Evolutionary conservation across 2,113 vertebrate species (phyloP).

Genomic region (Sardina pilchardus): DNA sequence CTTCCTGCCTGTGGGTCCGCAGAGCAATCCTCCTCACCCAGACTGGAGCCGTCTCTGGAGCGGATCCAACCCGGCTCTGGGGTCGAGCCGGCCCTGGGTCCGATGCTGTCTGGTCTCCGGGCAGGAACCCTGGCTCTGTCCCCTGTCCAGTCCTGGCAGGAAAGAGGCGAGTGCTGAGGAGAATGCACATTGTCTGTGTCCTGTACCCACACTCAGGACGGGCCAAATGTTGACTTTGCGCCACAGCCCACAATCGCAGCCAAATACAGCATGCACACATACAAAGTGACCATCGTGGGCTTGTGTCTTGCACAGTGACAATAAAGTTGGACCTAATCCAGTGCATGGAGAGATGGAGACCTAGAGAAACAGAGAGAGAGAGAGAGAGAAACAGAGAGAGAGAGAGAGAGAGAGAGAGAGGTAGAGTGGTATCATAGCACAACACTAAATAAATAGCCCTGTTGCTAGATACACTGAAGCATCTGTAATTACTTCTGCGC

Average conservation of each 20-base stretch:
- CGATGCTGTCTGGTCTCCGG: background rate
- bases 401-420: background rate
- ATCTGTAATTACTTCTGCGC: constrained; percentile 20
- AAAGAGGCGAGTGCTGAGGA: background rate
- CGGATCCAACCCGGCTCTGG: background rate
- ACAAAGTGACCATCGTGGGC: background rate
- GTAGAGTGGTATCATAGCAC: background rate
- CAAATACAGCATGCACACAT: background rate
- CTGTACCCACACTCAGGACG: background rate
- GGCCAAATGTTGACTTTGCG: background rate
- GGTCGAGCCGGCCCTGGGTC: background rate
- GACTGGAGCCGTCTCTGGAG: background rate
- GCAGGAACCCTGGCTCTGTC: background rate
- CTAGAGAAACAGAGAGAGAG: background rate
- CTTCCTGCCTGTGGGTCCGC: constrained; percentile 52
- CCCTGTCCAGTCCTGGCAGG: background rate
- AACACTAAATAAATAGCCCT: background rate
- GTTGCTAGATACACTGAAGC: constrained; percentile 7
- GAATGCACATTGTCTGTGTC: background rate
- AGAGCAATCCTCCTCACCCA: constrained; percentile 16
- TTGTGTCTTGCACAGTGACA: background rate
- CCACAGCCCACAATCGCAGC: background rate
- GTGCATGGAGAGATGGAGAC: background rate
- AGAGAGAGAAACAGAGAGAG: background rate
- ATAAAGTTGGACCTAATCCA: too few species aligned